phyloP scores from a whole-genome alignment of 1,140 invertebrate species.

The Nasonia longicornis region DNA sequence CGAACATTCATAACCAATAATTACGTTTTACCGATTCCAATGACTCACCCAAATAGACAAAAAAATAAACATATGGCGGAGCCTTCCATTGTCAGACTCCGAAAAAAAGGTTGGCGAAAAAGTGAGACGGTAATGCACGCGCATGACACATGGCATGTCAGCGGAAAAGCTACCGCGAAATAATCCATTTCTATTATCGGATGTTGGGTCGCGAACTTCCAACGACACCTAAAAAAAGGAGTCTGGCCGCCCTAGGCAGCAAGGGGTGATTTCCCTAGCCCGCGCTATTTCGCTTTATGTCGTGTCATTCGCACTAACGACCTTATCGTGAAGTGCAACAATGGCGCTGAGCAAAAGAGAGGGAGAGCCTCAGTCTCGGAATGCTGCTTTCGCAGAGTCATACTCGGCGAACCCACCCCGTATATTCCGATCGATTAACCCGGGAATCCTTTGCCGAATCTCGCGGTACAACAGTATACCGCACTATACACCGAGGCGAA shows the following conservation, averaged over 20 bases:
- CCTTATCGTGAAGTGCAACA: constrained; percentile 47
- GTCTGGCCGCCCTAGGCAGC: neutral
- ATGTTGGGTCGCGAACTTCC: neutral
- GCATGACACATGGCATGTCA: neutral
- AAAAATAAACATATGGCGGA: constrained; percentile 2
- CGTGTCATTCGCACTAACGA: constrained; percentile 47
- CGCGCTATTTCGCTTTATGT: constrained; percentile 40
- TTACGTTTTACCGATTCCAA: neutral
- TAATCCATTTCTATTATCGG: constrained; percentile 44
- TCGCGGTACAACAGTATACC: neutral
- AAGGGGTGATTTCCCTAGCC: constrained; percentile 22
- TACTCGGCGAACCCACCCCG: neutral
- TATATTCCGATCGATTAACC: constrained; percentile 17
- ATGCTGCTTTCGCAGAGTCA: constrained; percentile 42
- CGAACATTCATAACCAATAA: neutral
- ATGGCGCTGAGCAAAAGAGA: constrained; percentile 4
- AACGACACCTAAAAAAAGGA: constrained; percentile 28
- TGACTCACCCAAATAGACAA: constrained; percentile 3
- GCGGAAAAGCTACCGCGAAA: constrained; percentile 27
- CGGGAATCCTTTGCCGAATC: neutral
- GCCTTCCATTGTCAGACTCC: neutral
- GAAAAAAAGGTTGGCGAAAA: constrained; percentile 18
- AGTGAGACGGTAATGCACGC: constrained; percentile 1
- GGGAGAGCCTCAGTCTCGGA: constrained; percentile 14
- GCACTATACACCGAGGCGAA: neutral